These are phyloP conservation scores for Meloidogyne hapla DNA, from an alignment of 1,140 invertebrate species.

Conservation along the genomic window DNA sequence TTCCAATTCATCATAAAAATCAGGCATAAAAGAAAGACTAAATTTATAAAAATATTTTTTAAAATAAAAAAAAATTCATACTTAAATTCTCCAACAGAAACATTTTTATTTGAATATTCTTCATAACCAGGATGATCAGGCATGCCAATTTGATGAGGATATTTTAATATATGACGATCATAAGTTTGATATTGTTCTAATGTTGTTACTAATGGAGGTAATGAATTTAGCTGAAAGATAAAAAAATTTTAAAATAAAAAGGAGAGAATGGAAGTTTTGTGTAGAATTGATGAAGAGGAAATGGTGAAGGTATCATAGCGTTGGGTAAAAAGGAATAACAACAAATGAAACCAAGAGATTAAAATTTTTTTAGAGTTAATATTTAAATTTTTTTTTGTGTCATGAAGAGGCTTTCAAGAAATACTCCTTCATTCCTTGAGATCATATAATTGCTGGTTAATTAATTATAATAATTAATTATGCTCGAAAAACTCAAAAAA, in stretches of 20 bases:
- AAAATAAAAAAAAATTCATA: neutral
- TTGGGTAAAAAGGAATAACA: no score
- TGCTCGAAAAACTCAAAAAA: no score
- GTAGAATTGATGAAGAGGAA: no score
- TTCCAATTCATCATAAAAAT: slow-evolving; percentile 50
- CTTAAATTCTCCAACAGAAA: neutral
- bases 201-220: neutral
- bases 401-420: no score
- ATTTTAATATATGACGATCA: slow-evolving; percentile 43
- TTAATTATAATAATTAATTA: no score
- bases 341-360: no score
- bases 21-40: slow-evolving; percentile 42
- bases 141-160: slow-evolving; percentile 35
- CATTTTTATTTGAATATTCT: neutral
- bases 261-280: no score
- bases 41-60: neutral
- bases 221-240: slow-evolving; percentile 37
- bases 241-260: neutral
- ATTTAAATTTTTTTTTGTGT: no score
- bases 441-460: no score
- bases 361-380: no score
- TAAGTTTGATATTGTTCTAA: slow-evolving; percentile 31
- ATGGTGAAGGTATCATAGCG: no score
- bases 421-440: no score
- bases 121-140: slow-evolving; percentile 31